Evolutionary conservation across 2,888 invertebrate genomes (phyloP).

Genomic region (Ariolimax columbianus): DNA sequence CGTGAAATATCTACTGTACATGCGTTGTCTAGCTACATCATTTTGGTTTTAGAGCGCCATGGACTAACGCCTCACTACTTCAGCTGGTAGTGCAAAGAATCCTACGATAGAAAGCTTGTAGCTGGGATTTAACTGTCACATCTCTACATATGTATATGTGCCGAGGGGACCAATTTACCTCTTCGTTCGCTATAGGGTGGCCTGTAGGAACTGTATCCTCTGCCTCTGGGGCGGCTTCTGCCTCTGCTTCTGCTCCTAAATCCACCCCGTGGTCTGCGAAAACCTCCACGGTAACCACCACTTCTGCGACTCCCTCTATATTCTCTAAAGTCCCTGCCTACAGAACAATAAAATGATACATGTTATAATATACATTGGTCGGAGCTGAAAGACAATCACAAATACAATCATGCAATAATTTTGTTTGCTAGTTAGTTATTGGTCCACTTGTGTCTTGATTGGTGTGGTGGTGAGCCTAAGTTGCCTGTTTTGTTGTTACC

Average conservation of each 20-base stretch:
- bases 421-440: too few species aligned
- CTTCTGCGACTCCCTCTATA: conserved; percentile 33
- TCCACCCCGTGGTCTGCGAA: conserved; percentile 51
- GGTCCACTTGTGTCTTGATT: too few species aligned
- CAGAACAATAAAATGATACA: background rate
- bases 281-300: conserved; percentile 46
- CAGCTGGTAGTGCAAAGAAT: too few species aligned
- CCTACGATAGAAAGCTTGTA: too few species aligned
- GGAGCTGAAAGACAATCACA: background rate
- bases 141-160: background rate
- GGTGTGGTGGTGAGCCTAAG: too few species aligned
- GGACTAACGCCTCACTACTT: too few species aligned
- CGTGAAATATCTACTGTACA: too few species aligned
- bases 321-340: conserved; percentile 53
- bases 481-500: too few species aligned
- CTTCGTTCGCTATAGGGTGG: conserved; percentile 45
- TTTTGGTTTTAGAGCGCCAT: too few species aligned
- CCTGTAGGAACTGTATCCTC: conserved; percentile 38
- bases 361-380: background rate
- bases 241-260: conserved; percentile 51
- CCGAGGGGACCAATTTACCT: conserved; percentile 37
- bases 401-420: too few species aligned
- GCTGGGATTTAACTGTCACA: too few species aligned
- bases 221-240: conserved; percentile 49
- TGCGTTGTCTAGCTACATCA: too few species aligned